Base-by-base conservation (phyloP, 2,888 invertebrate species). In the Sicus ferrugineus region DNA sequence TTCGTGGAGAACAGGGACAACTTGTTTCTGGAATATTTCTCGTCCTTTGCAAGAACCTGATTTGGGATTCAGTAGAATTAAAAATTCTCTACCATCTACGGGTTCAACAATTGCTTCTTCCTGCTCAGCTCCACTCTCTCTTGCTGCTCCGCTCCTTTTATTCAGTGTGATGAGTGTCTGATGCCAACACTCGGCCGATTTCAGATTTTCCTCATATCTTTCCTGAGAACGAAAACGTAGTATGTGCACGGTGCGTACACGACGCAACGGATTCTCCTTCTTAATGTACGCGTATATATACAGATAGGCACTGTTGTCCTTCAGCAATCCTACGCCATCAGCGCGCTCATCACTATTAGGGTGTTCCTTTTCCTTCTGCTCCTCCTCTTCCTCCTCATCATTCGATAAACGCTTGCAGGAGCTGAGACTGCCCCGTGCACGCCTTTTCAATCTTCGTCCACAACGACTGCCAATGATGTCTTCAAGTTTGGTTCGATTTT, bases 21-120 rank as follows among this genome's bases (percentile, higher is more conserved):
- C 92, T 81, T 93, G 91, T 74, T 91, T 89, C 81, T 95, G 93
- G 82, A 97, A 98, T 67, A 93, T 88, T 79, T 93, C 91, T 23
- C 94, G 88, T 1, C 94, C 95, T 84, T 93, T 93, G 7, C 98
- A 98, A 0, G 94, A 90, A 0, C 98, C 98, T 68, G 97, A 96
- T 81, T 95, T 94, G 0, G 98, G 98, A 87, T 98, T 98, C 69
- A 98, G 87, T 67, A 98, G 87, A 46, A 97, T 89, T 68, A 97
- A 86, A 72, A 95, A 31, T 48, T 34, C 62, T 26, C 42, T 50
- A 9, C 42, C 19, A 62, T 61, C 62, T 11, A n/a, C n/a, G n/a
- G n/a, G n/a, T n/a, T n/a, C n/a, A 30, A 56, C 28, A 5, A 28
- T 28, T 56, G 16, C 3, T 30, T 14, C 16, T n/a, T n/a, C 9